Evolutionary conservation across 2,888 invertebrate genomes (phyloP).

Genomic region (Urechis unicinctus): DNA sequence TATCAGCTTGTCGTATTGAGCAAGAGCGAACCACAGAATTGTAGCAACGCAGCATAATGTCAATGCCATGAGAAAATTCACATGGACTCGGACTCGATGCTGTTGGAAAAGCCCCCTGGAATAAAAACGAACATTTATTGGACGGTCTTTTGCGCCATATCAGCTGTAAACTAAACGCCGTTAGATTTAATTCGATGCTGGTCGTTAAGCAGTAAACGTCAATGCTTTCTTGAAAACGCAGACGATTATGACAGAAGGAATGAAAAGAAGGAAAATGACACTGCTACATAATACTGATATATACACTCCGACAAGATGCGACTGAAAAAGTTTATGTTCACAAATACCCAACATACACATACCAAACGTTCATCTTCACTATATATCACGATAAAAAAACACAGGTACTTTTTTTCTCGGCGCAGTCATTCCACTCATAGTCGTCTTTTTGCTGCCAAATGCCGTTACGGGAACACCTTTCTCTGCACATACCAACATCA

Average conservation of each 20-base stretch:
- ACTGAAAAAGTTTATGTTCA: constrained; percentile 21
- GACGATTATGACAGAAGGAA: constrained; percentile 36
- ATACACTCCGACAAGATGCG: constrained; percentile 30
- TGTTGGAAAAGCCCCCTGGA: constrained; percentile 18
- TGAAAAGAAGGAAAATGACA: constrained; percentile 31
- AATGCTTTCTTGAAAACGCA: constrained; percentile 31
- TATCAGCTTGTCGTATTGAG: constrained; percentile 15
- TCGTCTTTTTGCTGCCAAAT: constrained; percentile 24
- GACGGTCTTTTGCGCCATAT: too few species aligned
- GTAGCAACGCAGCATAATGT: constrained; percentile 10
- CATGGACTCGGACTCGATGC: constrained; percentile 15
- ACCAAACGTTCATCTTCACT: too few species aligned
- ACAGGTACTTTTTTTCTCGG: constrained; percentile 28
- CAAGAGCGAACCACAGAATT: constrained; percentile 16
- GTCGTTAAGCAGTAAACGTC: background rate
- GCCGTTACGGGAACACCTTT: constrained; percentile 25
- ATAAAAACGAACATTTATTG: background rate
- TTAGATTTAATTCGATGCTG: too few species aligned
- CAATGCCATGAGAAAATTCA: constrained; percentile 17
- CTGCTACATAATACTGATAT: constrained; percentile 34
- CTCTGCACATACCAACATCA: too few species aligned
- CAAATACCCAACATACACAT: too few species aligned
- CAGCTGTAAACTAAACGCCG: too few species aligned
- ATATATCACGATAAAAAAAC: too few species aligned
- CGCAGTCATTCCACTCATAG: constrained; percentile 39